These are phyloP conservation scores for Lycocerus yunnanus DNA, from an alignment of 2,888 invertebrate genomes.

Conservation along the genomic window DNA sequence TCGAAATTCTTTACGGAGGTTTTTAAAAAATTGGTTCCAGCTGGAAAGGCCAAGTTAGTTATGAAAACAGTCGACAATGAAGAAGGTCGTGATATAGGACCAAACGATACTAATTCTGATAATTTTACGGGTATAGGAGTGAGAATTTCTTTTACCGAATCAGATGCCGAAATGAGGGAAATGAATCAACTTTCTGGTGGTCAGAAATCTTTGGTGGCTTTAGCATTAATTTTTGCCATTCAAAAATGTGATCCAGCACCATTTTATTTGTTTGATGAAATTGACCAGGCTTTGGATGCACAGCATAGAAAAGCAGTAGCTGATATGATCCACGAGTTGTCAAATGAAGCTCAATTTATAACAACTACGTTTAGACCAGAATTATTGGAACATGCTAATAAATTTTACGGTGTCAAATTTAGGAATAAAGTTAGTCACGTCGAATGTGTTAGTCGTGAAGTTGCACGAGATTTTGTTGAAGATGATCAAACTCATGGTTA, in stretches of 20 bases:
- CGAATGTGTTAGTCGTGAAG: constrained; percentile 93
- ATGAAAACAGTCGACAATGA: constrained; percentile 85
- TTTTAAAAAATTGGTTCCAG: constrained; percentile 95
- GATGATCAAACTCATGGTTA: constrained; percentile 92
- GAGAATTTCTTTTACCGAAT: constrained; percentile 92
- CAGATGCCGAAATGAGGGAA: constrained; percentile 95
- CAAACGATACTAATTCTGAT: constrained; percentile 70
- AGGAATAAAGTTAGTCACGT: constrained; percentile 94
- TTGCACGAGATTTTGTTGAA: constrained; percentile 97
- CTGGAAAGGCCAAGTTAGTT: constrained; percentile 90
- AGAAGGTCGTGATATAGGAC: constrained; percentile 65
- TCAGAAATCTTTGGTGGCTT: constrained; percentile 97
- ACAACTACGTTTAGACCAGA: constrained; percentile 99
- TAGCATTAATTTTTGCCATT: constrained; percentile 98
- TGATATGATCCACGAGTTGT: constrained; percentile 96
- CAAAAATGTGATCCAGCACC: constrained; percentile 99
- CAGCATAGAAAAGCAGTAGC: constrained; percentile 97
- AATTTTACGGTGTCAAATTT: constrained; percentile 98
- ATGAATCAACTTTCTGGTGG: constrained; percentile 99
- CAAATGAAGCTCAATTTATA: constrained; percentile 95
- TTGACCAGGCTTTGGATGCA: constrained; percentile 98
- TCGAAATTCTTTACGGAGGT: constrained; percentile 98
- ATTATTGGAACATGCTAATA: constrained; percentile 93
- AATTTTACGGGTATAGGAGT: constrained; percentile 92
- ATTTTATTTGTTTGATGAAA: constrained; percentile 99